Percentiles rank a stretch among this genome's conserved stretches.
Evolutionary conservation across 64 coral and sea anemone genomes (phyloP).

Genomic region (Pocillopora verrucosa): DNA sequence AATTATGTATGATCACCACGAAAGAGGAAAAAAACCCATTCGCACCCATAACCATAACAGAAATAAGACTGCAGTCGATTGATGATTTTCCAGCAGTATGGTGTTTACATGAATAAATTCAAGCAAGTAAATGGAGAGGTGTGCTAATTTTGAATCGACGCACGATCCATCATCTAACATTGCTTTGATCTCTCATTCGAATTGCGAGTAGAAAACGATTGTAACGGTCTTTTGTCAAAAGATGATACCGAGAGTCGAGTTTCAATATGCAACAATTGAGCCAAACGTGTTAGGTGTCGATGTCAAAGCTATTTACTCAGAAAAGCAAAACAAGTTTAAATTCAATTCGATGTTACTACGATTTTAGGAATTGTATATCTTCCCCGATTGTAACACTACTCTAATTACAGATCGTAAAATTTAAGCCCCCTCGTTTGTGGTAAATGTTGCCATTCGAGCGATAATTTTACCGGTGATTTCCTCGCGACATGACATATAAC

Average conservation of each 20-base stretch:
- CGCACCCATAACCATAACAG: not conserved
- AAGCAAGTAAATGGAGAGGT: not conserved
- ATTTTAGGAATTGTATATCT: not conserved
- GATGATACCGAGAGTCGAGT: slow-evolving; percentile 4
- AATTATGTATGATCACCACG: not conserved
- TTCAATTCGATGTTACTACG: not conserved
- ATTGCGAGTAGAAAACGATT: not conserved
- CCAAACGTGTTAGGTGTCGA: slow-evolving; percentile 29
- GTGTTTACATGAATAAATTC: slow-evolving; percentile 9
- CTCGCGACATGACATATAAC: slow-evolving; percentile 21
- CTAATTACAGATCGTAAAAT: not conserved
- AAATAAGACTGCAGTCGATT: not conserved
- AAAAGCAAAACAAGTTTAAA: not conserved
- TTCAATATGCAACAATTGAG: slow-evolving; percentile 42
- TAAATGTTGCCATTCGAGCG: not conserved
- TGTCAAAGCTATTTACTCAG: slow-evolving; percentile 22
- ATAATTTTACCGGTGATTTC: slow-evolving; percentile 24
- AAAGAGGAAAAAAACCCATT: not conserved
- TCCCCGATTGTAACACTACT: not conserved
- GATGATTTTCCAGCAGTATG: not conserved
- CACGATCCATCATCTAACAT: not conserved
- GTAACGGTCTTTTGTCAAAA: slow-evolving; percentile 30
- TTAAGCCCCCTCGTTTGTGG: not conserved
- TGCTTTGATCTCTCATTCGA: not conserved
- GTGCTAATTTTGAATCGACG: slow-evolving; percentile 10